These are phyloP conservation scores for Zoanthus solanderi DNA, from an alignment of 92 coral and sea anemone genomes.

Conservation along the genomic window DNA sequence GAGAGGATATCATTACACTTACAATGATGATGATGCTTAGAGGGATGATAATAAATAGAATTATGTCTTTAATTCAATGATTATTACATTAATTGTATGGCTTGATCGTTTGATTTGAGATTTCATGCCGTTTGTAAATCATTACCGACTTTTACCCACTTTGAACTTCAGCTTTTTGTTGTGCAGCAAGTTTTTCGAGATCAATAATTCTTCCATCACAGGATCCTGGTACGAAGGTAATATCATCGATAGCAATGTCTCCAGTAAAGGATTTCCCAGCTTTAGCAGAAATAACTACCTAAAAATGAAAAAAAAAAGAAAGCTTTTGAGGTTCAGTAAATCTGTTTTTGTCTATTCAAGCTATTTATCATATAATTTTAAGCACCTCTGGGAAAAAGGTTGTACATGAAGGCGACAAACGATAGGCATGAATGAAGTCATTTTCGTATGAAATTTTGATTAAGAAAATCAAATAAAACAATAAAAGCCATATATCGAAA, in stretches of 20 bases:
- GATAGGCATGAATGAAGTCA: no score
- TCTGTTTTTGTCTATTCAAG: no score
- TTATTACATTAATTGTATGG: neutral
- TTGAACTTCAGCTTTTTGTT: neutral
- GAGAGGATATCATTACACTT: neutral
- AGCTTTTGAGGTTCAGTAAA: neutral
- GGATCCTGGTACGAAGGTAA: conserved; percentile 6
- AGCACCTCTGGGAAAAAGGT: no score
- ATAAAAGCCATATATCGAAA: no score
- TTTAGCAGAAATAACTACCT: conserved; percentile 7
- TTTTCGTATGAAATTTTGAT: no score
- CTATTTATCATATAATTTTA: no score
- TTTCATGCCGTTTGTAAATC: no score
- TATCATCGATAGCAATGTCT: conserved; percentile 27
- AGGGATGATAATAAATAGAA: neutral
- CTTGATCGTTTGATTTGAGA: neutral
- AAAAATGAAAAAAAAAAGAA: neutral
- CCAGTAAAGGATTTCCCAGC: conserved; percentile 9
- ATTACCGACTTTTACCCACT: neutral
- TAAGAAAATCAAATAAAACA: no score
- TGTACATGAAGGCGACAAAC: no score
- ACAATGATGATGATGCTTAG: neutral
- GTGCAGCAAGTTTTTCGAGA: conserved; percentile 8
- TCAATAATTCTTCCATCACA: conserved; percentile 35
- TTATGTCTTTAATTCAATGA: neutral